Base-by-base conservation (phyloP, 37 sponge, comb jelly and placozoan genomes). In the Sycon ciliatum region DNA sequence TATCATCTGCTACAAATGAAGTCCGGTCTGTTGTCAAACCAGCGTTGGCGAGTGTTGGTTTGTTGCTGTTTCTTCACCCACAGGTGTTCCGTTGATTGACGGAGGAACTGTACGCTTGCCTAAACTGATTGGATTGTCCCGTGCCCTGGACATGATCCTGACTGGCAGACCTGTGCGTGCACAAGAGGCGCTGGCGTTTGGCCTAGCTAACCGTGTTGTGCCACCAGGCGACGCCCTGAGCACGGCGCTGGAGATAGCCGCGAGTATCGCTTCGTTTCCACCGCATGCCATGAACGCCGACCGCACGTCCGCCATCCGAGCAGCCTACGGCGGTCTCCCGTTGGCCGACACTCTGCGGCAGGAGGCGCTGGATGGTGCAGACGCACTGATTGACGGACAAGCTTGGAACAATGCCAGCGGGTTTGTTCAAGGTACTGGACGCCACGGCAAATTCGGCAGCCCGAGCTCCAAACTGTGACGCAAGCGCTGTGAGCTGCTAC, bases 31-130 rank as follows among this genome's bases (percentile, higher is more conserved):
- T n/a, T n/a, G n/a, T n/a, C n/a, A n/a, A n/a, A n/a, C n/a, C n/a
- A n/a, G n/a, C n/a, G n/a, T n/a, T n/a, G n/a, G n/a, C n/a, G n/a
- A n/a, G n/a, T n/a, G n/a, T n/a, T n/a, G n/a, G n/a, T n/a, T n/a
- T n/a, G n/a, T n/a, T n/a, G n/a, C n/a, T n/a, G n/a, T n/a, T n/a
- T 65, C 6, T 29, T 30, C 6, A 1, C 40, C 0, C 29, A 2
- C 58, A 86, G 86, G 86, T 34, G 86, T 86, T 7, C 86, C 86
- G 37, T 63, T 86, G 37, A 58, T 86, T 31, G 86, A 86, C 64
- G 86, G 86, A 26, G 86, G 86, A 1, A 86, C 82, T 32, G 79
- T 86, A 29, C 49, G 86, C 27, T 71, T 86, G 33, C 86, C 71
- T 16, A 71, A 60, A 28, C 69, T 86, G 66, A 78, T 86, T 81